These are phyloP conservation scores for Sinosuthora webbiana DNA, from an alignment of 2,113 vertebrate species.

Conservation along the genomic window DNA sequence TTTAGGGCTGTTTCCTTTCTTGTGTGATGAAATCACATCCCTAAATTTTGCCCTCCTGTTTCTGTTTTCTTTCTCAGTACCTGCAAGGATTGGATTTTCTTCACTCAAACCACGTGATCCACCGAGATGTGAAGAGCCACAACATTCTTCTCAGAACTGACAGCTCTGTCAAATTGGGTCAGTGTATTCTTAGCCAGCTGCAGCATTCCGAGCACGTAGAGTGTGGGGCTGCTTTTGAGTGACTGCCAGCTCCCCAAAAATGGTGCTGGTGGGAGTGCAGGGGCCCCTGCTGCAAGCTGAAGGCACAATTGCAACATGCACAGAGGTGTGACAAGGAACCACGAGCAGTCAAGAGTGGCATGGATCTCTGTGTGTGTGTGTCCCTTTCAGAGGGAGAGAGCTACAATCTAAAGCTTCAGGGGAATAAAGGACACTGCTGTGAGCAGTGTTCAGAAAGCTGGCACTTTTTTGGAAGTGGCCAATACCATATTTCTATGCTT, in stretches of 20 bases:
- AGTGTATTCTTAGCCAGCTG: not conserved
- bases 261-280: not conserved
- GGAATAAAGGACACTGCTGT: not conserved
- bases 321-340: not conserved
- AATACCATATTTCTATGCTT: not conserved
- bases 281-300: not conserved
- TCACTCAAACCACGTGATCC: too few species aligned
- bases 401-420: not conserved
- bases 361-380: not conserved
- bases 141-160: not conserved
- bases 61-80: too few species aligned
- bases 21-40: too few species aligned
- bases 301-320: fast-evolving
- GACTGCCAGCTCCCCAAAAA: not conserved
- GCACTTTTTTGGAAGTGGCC: not conserved
- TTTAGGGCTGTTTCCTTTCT: too few species aligned
- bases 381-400: not conserved
- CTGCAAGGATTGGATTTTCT: too few species aligned
- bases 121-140: not conserved
- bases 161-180: too few species aligned
- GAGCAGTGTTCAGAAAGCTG: not conserved
- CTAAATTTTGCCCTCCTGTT: too few species aligned
- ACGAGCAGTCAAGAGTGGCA: not conserved
- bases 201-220: not conserved
- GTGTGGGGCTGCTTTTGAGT: not conserved